phyloP scores from a whole-genome alignment of 2,797 vertebrate species.

The Mormyrops boulengeri region DNA sequence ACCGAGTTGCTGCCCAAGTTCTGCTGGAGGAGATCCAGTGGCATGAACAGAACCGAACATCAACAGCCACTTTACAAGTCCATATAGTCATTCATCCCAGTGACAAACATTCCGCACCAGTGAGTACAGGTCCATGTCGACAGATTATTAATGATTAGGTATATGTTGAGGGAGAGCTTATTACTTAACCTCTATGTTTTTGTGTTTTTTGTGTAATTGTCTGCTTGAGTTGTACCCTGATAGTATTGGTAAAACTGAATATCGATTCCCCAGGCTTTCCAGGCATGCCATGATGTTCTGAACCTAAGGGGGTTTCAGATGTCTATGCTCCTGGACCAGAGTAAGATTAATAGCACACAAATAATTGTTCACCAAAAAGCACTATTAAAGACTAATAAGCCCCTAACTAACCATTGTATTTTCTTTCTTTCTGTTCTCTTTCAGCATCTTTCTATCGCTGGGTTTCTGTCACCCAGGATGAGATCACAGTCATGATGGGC shows the following conservation, averaged over 20 bases:
- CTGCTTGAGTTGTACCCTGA: background rate
- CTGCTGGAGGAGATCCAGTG: constrained; percentile 41
- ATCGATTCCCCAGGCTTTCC: constrained; percentile 39
- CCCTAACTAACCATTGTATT: background rate
- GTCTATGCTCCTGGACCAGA: constrained; percentile 31
- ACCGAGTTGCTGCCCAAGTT: constrained; percentile 24
- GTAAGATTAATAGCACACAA: constrained; percentile 25
- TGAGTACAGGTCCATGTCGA: constrained; percentile 21
- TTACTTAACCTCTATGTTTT: background rate
- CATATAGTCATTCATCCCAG: constrained; percentile 42
- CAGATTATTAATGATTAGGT: background rate
- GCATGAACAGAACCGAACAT: constrained; percentile 30
- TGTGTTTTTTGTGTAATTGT: background rate
- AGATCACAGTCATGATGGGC: constrained; percentile 45
- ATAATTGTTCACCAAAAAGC: background rate
- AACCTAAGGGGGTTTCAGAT: constrained; percentile 44
- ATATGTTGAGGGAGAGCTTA: background rate
- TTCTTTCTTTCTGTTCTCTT: background rate
- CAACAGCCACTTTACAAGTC: constrained; percentile 32
- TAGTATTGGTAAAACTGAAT: background rate
- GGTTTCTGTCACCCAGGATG: constrained; percentile 23
- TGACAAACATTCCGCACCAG: constrained; percentile 46
- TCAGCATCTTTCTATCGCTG: constrained; percentile 46
- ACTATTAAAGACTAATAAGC: background rate
- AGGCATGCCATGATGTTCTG: constrained; percentile 36